Conservation (phyloP, 2,797 vertebrate genomes). For the Pangasius mekongensis region DNA sequence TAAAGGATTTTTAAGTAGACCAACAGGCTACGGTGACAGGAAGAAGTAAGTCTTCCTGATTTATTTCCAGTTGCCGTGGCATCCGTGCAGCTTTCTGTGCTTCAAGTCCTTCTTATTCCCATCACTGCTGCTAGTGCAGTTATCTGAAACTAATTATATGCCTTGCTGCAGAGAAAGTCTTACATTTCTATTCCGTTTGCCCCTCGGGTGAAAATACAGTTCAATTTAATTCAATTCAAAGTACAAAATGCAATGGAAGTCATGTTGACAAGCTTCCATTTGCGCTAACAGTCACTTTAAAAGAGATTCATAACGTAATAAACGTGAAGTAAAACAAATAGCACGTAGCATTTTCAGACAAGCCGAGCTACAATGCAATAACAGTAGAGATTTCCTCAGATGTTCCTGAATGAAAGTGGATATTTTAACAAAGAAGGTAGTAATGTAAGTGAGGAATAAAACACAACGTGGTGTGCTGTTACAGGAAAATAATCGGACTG, state of each 20-base stretch:
- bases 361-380: background rate
- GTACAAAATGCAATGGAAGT: conserved; percentile 11
- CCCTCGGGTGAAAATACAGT: conserved; percentile 5
- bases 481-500: background rate
- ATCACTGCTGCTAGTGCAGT: background rate
- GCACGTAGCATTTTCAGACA: background rate
- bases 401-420: background rate
- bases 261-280: background rate
- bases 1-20: background rate
- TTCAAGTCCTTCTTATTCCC: conserved; percentile 8
- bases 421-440: background rate
- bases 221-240: conserved; percentile 1
- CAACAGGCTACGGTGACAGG: background rate
- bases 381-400: background rate
- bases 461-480: background rate
- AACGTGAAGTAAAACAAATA: background rate
- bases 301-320: background rate
- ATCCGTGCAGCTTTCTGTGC: background rate
- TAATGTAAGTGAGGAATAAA: background rate
- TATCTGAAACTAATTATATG: conserved; percentile 10
- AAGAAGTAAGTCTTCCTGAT: background rate
- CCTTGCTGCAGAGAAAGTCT: background rate
- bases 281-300: background rate
- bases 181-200: conserved; percentile 8
- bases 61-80: background rate